Base-by-base conservation (phyloP, 1,140 invertebrate species). In the Sitodiplosis mosellana region DNA sequence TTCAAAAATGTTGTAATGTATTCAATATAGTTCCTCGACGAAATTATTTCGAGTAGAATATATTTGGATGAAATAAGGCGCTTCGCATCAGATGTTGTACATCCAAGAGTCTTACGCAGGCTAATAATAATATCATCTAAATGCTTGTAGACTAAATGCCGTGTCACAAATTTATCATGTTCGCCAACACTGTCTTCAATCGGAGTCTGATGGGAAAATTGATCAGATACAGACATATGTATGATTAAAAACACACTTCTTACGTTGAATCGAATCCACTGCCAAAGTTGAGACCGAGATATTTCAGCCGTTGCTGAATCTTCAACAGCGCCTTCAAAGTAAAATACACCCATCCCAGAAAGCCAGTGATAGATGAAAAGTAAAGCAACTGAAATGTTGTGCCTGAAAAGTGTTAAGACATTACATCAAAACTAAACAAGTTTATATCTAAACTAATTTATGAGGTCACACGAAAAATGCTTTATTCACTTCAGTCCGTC, bases 231-330 rank as follows among this genome's bases (percentile, higher is more conserved):
- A 40, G 33, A 8, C n/a, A n/a, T n/a, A n/a, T n/a, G n/a, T n/a
- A n/a, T n/a, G n/a, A n/a, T n/a, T n/a, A n/a, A 17, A 15, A 45
- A 22, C 18, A 14, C 10, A 38, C 11, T 40, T 45, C 58, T 64
- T 56, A 74, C 77, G 53, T 68, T 59, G 55, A 81, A 77, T 49
- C 71, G 62, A 47, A 82, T 74, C 77, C 80, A 83, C 59, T 83
- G 80, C 80, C 80, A 83, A 33, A 83, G 69, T 64, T 82, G 76
- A 12, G 70, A 73, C 41, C 80, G 68, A 3, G 76, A 80, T 52
- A 83, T 83, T 60, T 83, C 80, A 3, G 79, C 80, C 0, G 80
- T 83, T 5, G 80, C 80, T 0, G 79, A 80, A 60, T 83, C 80
- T 57, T 83, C 80, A 41, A 83, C 73, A 27, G 70, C 66, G 14